A percentile compares a stretch with the other conserved stretches of the same genome.
Conservation (phyloP, 2,888 invertebrate genomes). For the Idaea dimidiata region DNA sequence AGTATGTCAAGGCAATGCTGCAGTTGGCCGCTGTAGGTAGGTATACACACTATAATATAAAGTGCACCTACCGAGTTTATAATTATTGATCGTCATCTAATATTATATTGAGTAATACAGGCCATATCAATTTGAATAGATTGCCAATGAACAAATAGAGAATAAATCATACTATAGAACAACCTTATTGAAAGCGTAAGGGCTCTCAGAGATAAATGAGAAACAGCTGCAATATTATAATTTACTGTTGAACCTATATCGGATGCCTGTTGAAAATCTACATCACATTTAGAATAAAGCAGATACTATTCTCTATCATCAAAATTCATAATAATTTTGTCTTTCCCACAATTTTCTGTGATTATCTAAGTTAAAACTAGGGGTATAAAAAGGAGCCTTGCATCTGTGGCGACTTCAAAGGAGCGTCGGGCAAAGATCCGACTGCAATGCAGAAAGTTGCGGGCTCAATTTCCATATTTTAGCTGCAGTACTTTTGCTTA, state of each 20-base stretch:
- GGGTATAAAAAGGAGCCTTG: too few species aligned
- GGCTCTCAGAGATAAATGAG: not conserved
- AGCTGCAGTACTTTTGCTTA: too few species aligned
- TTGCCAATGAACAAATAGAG: not conserved
- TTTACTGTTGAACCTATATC: not conserved
- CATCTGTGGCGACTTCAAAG: too few species aligned
- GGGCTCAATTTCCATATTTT: too few species aligned
- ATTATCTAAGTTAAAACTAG: too few species aligned
- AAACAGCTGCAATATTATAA: not conserved
- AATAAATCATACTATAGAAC: not conserved
- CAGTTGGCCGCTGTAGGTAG: conserved; percentile 29
- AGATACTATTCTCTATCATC: not conserved
- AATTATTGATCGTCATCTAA: not conserved
- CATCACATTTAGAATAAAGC: not conserved
- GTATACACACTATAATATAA: not conserved
- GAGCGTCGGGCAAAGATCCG: too few species aligned
- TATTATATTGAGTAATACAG: not conserved
- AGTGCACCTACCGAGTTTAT: not conserved
- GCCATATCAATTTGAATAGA: not conserved
- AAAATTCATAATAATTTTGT: not conserved
- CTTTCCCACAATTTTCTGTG: too few species aligned
- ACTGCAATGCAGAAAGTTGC: too few species aligned
- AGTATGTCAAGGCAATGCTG: conserved; percentile 47
- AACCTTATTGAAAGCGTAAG: not conserved
- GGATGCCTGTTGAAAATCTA: not conserved